Conservation (phyloP, 2,797 vertebrate species). For the Oreochromis grahami region DNA sequence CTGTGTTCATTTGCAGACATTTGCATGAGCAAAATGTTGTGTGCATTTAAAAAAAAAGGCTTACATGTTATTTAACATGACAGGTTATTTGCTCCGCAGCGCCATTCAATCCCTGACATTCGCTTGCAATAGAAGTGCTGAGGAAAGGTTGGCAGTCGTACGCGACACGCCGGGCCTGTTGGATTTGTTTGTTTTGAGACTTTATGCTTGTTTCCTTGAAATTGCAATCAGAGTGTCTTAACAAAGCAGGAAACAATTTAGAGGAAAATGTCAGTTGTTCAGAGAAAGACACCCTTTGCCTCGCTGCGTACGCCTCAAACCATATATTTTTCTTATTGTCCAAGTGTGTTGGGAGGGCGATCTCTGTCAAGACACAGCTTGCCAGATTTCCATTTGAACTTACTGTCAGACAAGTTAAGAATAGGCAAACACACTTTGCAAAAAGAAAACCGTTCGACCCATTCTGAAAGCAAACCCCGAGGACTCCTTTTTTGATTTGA, state of each 20-base stretch:
- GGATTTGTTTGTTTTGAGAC: slow-evolving; percentile 48
- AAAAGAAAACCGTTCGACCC: slow-evolving; percentile 58
- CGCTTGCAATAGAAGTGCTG: slow-evolving; percentile 43
- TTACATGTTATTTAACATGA: neutral
- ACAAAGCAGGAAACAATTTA: slow-evolving; percentile 41
- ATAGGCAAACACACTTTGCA: slow-evolving; percentile 61
- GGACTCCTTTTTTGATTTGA: slow-evolving; percentile 34
- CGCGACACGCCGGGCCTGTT: slow-evolving; percentile 26
- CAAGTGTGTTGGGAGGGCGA: slow-evolving; percentile 44
- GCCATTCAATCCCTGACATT: slow-evolving; percentile 36
- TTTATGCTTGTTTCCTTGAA: slow-evolving; percentile 33
- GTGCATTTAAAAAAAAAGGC: neutral
- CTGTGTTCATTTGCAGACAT: neutral
- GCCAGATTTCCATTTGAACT: slow-evolving; percentile 73
- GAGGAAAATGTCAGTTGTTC: slow-evolving; percentile 33
- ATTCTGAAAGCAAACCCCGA: slow-evolving; percentile 58
- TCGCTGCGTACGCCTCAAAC: neutral
- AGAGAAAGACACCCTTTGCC: slow-evolving; percentile 6
- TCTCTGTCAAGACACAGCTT: slow-evolving; percentile 71
- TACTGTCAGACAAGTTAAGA: slow-evolving; percentile 68
- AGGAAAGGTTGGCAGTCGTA: slow-evolving; percentile 52
- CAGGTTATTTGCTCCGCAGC: slow-evolving; percentile 32
- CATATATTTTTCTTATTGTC: slow-evolving; percentile 29
- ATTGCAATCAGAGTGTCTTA: slow-evolving; percentile 17
- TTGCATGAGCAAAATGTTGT: neutral